These are phyloP conservation scores for Siderastrea siderea DNA, from an alignment of 92 coral and sea anemone species.

Conservation along the genomic window DNA sequence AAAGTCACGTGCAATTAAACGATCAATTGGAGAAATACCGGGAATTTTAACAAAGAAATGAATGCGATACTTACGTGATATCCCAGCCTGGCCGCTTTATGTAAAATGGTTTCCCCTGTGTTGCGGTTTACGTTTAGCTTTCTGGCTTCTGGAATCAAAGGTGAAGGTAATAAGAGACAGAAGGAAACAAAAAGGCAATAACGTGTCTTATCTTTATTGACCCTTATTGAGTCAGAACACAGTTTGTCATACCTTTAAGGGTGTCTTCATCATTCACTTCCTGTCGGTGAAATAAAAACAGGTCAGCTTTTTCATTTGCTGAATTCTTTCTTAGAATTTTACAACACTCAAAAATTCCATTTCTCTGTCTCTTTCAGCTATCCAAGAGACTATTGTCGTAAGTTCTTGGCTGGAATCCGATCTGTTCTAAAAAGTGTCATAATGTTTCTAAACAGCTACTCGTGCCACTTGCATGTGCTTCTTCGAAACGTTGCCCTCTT, in stretches of 20 bases:
- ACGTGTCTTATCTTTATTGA: not conserved
- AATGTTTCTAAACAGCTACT: too few species aligned
- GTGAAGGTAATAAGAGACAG: not conserved
- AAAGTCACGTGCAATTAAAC: too few species aligned
- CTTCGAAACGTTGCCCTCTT: too few species aligned
- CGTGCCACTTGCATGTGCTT: too few species aligned
- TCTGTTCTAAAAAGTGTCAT: too few species aligned
- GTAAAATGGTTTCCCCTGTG: slow-evolving; percentile 97
- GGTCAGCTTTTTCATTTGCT: too few species aligned
- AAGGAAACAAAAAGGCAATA: not conserved
- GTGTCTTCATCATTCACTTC: slow-evolving; percentile 30
- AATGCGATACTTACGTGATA: slow-evolving; percentile 82
- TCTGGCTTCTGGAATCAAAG: slow-evolving; percentile 69
- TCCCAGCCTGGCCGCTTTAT: slow-evolving; percentile 97
- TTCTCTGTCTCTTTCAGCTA: too few species aligned
- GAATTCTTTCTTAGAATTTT: too few species aligned
- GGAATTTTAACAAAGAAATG: not conserved
- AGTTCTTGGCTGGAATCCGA: too few species aligned
- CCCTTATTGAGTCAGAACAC: not conserved
- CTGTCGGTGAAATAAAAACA: not conserved
- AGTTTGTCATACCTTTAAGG: slow-evolving; percentile 21
- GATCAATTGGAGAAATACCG: not conserved
- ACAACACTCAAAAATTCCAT: too few species aligned
- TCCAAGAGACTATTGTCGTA: too few species aligned
- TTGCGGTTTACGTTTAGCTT: slow-evolving; percentile 92